Percentiles rank a stretch among this genome's conserved stretches.
These are phyloP conservation scores for Lasioglossum oenotherae DNA, from an alignment of 2,888 invertebrate genomes.

Conservation along the genomic window DNA sequence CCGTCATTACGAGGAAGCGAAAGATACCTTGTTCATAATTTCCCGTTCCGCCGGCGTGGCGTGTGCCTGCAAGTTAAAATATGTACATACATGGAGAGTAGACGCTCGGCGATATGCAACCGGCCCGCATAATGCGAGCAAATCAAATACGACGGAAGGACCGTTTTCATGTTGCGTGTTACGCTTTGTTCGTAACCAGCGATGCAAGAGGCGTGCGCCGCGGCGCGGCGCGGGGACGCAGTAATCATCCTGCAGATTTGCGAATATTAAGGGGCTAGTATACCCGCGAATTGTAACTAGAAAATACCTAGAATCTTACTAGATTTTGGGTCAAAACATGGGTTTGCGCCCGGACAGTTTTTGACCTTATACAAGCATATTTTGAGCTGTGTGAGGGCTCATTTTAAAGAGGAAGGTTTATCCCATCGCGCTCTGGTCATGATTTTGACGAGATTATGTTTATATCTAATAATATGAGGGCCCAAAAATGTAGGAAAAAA, in stretches of 20 bases:
- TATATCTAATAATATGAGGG: no score
- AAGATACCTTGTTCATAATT: background rate
- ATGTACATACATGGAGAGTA: background rate
- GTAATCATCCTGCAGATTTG: constrained; percentile 55
- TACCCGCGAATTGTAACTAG: no score
- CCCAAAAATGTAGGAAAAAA: no score
- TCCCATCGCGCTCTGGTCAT: no score
- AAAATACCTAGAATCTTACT: no score
- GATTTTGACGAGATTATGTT: no score
- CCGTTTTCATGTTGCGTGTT: constrained; percentile 5
- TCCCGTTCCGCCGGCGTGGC: background rate
- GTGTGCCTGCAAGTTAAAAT: background rate
- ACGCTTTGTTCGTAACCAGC: constrained; percentile 2
- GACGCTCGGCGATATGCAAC: background rate
- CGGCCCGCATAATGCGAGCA: background rate
- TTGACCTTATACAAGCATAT: no score
- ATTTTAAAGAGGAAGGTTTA: no score
- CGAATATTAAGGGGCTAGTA: no score
- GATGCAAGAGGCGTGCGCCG: constrained; percentile 3
- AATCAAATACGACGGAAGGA: constrained; percentile 20
- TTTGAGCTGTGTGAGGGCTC: no score
- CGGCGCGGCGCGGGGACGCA: constrained; percentile 14
- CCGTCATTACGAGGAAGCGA: background rate
- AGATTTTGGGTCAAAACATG: no score
- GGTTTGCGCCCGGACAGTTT: no score